Base-by-base conservation (phyloP, 2,113 vertebrate species). In the Campylomormyrus numenius region DNA sequence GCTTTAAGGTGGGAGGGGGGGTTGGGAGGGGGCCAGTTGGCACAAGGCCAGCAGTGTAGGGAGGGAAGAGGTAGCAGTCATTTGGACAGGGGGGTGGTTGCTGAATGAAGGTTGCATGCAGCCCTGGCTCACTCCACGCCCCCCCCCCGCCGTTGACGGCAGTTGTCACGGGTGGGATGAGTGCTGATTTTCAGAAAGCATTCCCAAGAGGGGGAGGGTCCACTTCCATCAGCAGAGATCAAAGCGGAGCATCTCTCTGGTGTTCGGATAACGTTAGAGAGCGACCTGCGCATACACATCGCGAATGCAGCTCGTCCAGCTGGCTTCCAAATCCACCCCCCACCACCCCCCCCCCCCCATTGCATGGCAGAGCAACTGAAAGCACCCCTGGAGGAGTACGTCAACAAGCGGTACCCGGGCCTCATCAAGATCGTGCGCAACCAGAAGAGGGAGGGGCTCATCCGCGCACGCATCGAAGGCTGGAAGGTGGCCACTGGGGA, bases 361-460 rank as follows among this genome's bases (percentile, higher is more conserved):
- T 85, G 58, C 89, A 53, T 91, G 91, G 39, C 93, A 99, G 98
- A 98, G 94, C 97, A 99, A 92, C 96, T 99, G 94, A 99, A 99
- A 93, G 97, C 93, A 0, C 98, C 98, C 0, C 92, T 99, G 90
- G 98, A 99, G 90, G 98, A 99, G 3, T 99, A 99, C 0, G 97
- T 99, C 46, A 98, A 98, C 93, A 99, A 98, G 19, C 97, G 98
- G 15, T 99, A 99, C 94, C 97, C 98, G 0, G 98, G 98, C 39
- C 96, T 99, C 21, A 97, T 99, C 93, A 99, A 99, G 95, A 97
- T 99, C 1, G 98, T 99, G 2, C 96, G 98, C 87, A 99, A 99
- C 93, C 97, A 97, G 92, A 98, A 97, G 93, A 95, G 98, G 90
- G 98, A 99, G 91, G 98, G 98, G 1, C 96, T 99, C 70, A 99